These are phyloP conservation scores for Halocaridina rubra DNA, from an alignment of 2,888 invertebrate genomes.

Conservation along the genomic window DNA sequence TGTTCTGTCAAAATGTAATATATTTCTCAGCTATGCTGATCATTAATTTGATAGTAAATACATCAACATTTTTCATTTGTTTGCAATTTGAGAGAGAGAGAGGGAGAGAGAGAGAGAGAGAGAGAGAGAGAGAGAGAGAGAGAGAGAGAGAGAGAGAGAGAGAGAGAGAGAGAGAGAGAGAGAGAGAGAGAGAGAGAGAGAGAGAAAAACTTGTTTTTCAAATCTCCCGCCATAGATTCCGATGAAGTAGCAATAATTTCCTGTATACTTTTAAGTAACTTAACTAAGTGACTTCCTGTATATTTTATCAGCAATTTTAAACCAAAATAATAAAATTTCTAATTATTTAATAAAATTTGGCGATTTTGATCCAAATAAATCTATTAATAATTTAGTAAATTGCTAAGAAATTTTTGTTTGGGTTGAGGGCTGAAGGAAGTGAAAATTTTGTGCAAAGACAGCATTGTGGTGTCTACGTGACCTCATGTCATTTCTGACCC, in stretches of 20 bases:
- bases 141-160: neutral
- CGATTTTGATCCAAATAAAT: too few relatives aligned
- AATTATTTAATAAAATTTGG: neutral
- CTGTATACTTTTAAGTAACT: too few relatives aligned
- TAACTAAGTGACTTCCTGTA: too few relatives aligned
- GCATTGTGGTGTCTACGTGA: neutral
- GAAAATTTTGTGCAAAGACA: neutral
- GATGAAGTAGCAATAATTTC: too few relatives aligned
- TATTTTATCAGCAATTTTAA: too few relatives aligned
- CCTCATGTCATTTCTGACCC: neutral
- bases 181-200: neutral
- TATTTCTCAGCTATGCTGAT: too few relatives aligned
- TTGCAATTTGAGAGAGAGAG: neutral
- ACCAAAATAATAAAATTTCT: neutral
- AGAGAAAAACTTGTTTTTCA: too few relatives aligned
- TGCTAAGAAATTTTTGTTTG: conserved; percentile 31
- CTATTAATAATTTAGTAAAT: neutral
- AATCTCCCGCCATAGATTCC: neutral
- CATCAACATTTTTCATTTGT: neutral
- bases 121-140: neutral
- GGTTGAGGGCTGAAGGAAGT: neutral
- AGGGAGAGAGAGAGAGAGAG: neutral
- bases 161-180: neutral
- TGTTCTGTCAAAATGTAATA: too few relatives aligned
- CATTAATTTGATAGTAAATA: neutral